Base-by-base conservation (phyloP, 1,140 invertebrate genomes). In the Ephestia elutella region DNA sequence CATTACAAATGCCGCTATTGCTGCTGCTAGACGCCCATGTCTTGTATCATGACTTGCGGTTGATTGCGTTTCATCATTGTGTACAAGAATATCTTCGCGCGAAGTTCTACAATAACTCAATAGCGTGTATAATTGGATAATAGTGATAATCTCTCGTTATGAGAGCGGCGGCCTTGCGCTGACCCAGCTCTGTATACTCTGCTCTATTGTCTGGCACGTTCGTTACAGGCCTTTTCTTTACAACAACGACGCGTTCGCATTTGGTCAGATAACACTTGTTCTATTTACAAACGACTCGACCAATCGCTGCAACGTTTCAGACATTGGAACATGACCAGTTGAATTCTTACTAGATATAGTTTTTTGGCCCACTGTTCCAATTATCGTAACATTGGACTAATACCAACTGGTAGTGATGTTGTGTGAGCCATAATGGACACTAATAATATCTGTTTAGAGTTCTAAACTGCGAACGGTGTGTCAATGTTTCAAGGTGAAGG, bases 351-450 rank as follows among this genome's bases (percentile, higher is more conserved):
- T 69, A 67, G 66, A 66, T 73, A 65, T 70, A 70, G 66, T 66
- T 67, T 79, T 73, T 77, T 86, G 82, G 80, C 79, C 80, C 71
- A 80, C 66, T 85, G 76, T 66, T 70, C 81, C 71, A 75, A 81
- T 85, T 80, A 75, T 71, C 54, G 57, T 66, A 73, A 68, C 75
- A 79, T 87, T 87, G 84, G 84, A 80, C 79, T 73, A 65, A 65
- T 73, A 87, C 79, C 84, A 85, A 84, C 64, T 74, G 80, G 68
- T 82, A 82, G n/a, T n/a, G n/a, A 80, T 83, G 79, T 82, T 73
- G 73, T 75, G 56, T 73, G 71, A 50, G 67, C 75, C 69, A 86
- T 74, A 75, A 71, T 78, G 61, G 57, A 35, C 76, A 57, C 70
- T 81, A 82, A 62, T 49, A 17, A 19, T 54, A 62, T 68, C 73